phyloP scores from a whole-genome alignment of 2,888 invertebrate genomes.

The Lamellibrachia columna region DNA sequence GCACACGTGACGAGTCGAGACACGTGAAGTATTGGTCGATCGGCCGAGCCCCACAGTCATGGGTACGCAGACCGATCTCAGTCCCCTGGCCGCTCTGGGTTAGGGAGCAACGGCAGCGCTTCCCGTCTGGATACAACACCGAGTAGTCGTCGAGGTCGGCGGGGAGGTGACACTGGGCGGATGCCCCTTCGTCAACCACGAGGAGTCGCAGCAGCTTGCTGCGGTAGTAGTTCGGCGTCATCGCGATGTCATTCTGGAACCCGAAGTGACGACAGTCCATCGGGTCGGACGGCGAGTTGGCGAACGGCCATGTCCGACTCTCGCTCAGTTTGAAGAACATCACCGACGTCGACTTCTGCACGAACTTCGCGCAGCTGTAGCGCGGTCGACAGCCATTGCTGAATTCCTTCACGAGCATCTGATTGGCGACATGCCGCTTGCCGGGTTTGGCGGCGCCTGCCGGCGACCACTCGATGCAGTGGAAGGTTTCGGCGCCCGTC shows the following conservation, averaged over 20 bases:
- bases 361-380: slow-evolving; percentile 38
- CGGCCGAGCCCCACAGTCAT: not conserved
- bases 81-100: slow-evolving; percentile 23
- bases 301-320: slow-evolving; percentile 35
- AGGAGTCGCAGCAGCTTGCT: slow-evolving; percentile 29
- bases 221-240: slow-evolving; percentile 25
- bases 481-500: slow-evolving; percentile 26
- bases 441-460: not conserved
- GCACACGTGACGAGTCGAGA: slow-evolving; percentile 33
- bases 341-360: slow-evolving; percentile 30
- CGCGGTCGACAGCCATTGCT: slow-evolving; percentile 40
- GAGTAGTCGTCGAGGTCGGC: slow-evolving; percentile 23
- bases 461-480: slow-evolving; percentile 36
- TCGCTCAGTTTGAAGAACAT: slow-evolving; percentile 36
- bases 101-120: slow-evolving; percentile 25
- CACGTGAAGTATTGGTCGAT: slow-evolving; percentile 30
- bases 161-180: slow-evolving; percentile 32
- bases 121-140: slow-evolving; percentile 31
- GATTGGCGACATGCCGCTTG: slow-evolving; percentile 13
- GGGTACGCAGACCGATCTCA: slow-evolving; percentile 18
- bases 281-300: slow-evolving; percentile 21
- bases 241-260: slow-evolving; percentile 27
- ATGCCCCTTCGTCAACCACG: not conserved
- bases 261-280: slow-evolving; percentile 33
- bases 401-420: slow-evolving; percentile 38